Evolutionary conservation across 2,888 invertebrate genomes (phyloP), one percentile per base, ranked within the genome.

Genomic region (Trichogramma evanescens): DNA sequence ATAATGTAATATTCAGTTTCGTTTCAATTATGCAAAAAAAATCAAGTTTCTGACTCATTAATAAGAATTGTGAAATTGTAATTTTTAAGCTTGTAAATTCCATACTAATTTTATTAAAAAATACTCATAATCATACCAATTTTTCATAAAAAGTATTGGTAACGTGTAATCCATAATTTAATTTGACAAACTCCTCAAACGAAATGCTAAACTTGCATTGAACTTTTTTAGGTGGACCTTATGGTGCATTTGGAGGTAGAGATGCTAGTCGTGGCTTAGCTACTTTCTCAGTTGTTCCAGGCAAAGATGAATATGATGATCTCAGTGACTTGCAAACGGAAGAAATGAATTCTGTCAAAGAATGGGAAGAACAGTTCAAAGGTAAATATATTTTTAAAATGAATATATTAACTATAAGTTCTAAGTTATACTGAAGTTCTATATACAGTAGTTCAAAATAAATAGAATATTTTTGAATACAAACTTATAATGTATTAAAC

Each of bases 311-410:
- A 70, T 95, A 95, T 80, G 97, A 98, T 82, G 97, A 98, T 78
- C 83, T 98, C 58, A 93, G 93, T 78, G 97, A 98, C 80, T 85
- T 98, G 59, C 91, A 89, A 74, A 86, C 89, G 9, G 86, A 89
- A 82, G 92, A 98, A 82, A 95, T 97, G 93, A 95, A 95, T 69
- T 92, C 93, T 38, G 89, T 97, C 6, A 85, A 86, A 67, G 97
- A 98, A 80, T 98, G 98, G 98, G 95, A 96, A 78, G 90, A 91
- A 79, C 97, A 97, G 78, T 95, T 98, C 78, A 89, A 89, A 85
- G 95, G 95, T 93, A 81, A 73, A 59, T 9, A 45, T 9, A 45
- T 45, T 45, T 39, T 48, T 44, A 55, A 9, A 41, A 41, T 42
- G 10, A 52, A 10, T 41, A 13, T 10, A 39, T 50, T n/a, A 50